Conservation (phyloP, 2,797 vertebrate genomes). For the Mastacembelus armatus region DNA sequence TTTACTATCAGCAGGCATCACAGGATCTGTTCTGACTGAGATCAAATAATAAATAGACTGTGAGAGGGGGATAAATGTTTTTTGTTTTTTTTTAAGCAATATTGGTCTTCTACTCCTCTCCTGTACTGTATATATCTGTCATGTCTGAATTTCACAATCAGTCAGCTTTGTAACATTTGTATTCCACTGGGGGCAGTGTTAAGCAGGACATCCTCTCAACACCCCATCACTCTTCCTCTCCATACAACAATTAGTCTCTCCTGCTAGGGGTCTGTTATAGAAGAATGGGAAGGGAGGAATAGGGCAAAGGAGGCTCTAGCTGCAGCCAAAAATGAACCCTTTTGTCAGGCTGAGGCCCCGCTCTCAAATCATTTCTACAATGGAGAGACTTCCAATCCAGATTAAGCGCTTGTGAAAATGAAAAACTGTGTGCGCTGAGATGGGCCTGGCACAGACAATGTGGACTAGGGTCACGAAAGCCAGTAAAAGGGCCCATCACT, state of each 20-base stretch:
- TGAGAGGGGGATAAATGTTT: slow-evolving; percentile 13
- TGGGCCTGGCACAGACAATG: slow-evolving; percentile 23
- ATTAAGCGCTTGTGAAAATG: slow-evolving; percentile 72
- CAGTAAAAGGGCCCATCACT: slow-evolving; percentile 57
- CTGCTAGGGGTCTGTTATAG: slow-evolving; percentile 34
- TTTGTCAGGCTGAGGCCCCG: slow-evolving; percentile 52
- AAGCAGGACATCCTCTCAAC: slow-evolving; percentile 32
- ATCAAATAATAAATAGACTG: slow-evolving; percentile 54
- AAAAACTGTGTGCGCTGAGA: slow-evolving; percentile 48
- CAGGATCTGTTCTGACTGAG: slow-evolving; percentile 36
- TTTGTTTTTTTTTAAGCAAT: slow-evolving; percentile 2
- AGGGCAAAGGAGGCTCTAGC: slow-evolving; percentile 25
- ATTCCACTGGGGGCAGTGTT: slow-evolving; percentile 51
- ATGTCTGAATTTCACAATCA: slow-evolving; percentile 16
- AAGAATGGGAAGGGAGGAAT: slow-evolving; percentile 35
- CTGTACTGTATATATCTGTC: background rate
- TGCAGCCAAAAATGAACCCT: slow-evolving; percentile 35
- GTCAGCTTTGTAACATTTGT: slow-evolving; percentile 12
- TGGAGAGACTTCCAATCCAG: slow-evolving; percentile 68
- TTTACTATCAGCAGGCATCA: slow-evolving; percentile 54
- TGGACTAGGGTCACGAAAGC: slow-evolving; percentile 58
- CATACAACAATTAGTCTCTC: slow-evolving; percentile 59
- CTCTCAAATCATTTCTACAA: slow-evolving; percentile 66
- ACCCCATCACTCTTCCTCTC: slow-evolving; percentile 42
- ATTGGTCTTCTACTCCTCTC: background rate